Conservation (phyloP, 30 jellyfish, hydroid and myxozoan genomes). For the Phacellophora camtschatica region DNA sequence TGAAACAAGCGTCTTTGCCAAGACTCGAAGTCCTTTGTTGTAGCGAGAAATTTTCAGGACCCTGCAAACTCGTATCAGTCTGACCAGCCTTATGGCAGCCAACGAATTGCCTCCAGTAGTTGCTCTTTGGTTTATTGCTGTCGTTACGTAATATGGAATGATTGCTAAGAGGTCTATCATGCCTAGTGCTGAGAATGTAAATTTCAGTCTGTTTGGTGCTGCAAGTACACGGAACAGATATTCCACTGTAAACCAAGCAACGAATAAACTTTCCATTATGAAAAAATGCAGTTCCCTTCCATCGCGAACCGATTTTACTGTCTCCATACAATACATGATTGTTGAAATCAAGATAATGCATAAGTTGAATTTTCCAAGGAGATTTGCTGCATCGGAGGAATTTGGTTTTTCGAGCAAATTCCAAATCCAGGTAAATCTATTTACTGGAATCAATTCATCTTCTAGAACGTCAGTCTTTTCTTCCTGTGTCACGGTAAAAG, state of each 20-base stretch:
- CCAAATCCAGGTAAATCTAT: constrained; percentile 21
- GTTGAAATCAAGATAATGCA: constrained; percentile 36
- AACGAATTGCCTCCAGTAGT: constrained; percentile 12
- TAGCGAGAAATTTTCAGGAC: constrained; percentile 55
- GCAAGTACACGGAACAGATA: constrained; percentile 51
- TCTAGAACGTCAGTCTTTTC: neutral
- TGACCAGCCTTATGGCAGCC: constrained; percentile 35
- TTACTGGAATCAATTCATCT: neutral
- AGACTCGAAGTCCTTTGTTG: constrained; percentile 57
- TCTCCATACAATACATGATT: constrained; percentile 55
- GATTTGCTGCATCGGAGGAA: constrained; percentile 27
- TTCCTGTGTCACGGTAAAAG: neutral
- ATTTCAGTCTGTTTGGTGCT: constrained; percentile 28
- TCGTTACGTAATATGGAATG: constrained; percentile 38
- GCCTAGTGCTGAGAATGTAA: constrained; percentile 51
- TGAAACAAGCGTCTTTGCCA: constrained; percentile 24
- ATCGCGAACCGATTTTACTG: constrained; percentile 3
- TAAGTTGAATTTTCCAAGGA: constrained; percentile 38
- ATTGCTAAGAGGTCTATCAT: constrained; percentile 41
- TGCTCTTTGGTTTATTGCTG: neutral
- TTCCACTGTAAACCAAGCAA: constrained; percentile 57
- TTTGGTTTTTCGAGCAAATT: constrained; percentile 45
- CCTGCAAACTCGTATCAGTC: constrained; percentile 55
- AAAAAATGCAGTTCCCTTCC: constrained; percentile 1
- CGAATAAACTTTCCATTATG: constrained; percentile 34